Percentiles rank a stretch among this genome's conserved stretches.
phyloP scores from a whole-genome alignment of 2,888 invertebrate genomes.

The Polydesmus complanatus region DNA sequence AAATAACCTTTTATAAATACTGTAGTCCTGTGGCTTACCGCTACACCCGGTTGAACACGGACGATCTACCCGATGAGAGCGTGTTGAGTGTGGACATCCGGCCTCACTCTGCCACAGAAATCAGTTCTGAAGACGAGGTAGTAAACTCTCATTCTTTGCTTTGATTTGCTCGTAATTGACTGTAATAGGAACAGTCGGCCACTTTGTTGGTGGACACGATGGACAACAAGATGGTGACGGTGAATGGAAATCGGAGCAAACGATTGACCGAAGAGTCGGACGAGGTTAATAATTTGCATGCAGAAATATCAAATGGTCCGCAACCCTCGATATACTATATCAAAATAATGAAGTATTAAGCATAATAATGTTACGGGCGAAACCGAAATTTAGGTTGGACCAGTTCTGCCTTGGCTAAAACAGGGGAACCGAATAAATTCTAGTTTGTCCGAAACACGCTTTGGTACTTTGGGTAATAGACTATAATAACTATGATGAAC shows the following conservation, averaged over 20 bases:
- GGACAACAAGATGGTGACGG: background rate
- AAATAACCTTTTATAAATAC: background rate
- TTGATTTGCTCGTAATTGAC: background rate
- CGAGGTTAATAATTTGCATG: too few relatives aligned
- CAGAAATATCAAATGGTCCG: too few relatives aligned
- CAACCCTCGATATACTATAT: too few relatives aligned
- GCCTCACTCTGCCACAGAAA: background rate
- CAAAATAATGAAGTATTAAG: too few relatives aligned
- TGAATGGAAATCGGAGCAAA: slow-evolving; percentile 1
- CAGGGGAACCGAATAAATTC: too few relatives aligned
- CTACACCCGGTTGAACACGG: slow-evolving; percentile 9
- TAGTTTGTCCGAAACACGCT: too few relatives aligned
- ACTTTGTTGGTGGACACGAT: slow-evolving; percentile 10
- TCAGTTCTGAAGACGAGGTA: slow-evolving; percentile 7
- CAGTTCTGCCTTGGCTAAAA: too few relatives aligned
- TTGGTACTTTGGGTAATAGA: too few relatives aligned
- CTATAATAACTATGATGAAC: too few relatives aligned
- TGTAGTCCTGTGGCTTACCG: slow-evolving; percentile 11
- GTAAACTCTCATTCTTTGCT: background rate
- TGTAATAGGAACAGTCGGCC: slow-evolving; percentile 7
- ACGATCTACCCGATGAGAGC: slow-evolving; percentile 9
- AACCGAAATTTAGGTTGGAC: too few relatives aligned
- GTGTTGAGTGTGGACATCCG: background rate
- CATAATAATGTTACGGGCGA: too few relatives aligned
- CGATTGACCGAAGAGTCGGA: slow-evolving; percentile 10